Base-by-base conservation (phyloP, 2,888 invertebrate species). In the Acleris holmiana region DNA sequence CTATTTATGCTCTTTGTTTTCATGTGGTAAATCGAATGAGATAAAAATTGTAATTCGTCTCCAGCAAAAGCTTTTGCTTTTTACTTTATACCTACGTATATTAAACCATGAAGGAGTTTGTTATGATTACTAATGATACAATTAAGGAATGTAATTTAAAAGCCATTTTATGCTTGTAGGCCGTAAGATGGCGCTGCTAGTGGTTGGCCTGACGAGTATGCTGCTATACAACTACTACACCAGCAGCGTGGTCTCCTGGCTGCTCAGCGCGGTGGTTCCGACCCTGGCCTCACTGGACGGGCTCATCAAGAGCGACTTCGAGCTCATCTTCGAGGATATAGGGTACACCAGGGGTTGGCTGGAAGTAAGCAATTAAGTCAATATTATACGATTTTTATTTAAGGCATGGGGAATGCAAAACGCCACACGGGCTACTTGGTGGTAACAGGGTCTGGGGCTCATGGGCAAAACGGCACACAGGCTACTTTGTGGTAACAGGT, bases 151-250 rank as follows among this genome's bases (percentile, higher is more conserved):
- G 13, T 25, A 35, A 2, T 35, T 35, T 35, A 13, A 13, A 4
- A 35, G 13, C 10, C 4, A 13, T 13, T 35, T 4, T 29, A 1
- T 35, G 15, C 19, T 19, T 40, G 7, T 10, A 90, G 91, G 90
- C 60, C 86, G 89, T 15, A 83, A 85, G 19, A 54, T 83, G 3
- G 80, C 84, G 0, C 77, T 90, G 0, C 77, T 87, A 0, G 87
- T 89, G 2, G 80, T 86, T 2, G 90, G 91, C 0, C 29, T 89
- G 7, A 86, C 84, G 2, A 89, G 90, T 67, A 86, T 94, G 82
- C 76, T 94, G 7, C 80, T 94, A 1, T 94, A 94, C 75, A 94
- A 94, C 78, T 94, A 93, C 81, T 94, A 94, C 79, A 94, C 94
- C 0, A 94, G 94, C 62, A 94, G 94, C 70, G 93, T 94, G 48